Evolutionary conservation across 2,797 vertebrate genomes (phyloP).

Genomic region (Choloepus didactylus): DNA sequence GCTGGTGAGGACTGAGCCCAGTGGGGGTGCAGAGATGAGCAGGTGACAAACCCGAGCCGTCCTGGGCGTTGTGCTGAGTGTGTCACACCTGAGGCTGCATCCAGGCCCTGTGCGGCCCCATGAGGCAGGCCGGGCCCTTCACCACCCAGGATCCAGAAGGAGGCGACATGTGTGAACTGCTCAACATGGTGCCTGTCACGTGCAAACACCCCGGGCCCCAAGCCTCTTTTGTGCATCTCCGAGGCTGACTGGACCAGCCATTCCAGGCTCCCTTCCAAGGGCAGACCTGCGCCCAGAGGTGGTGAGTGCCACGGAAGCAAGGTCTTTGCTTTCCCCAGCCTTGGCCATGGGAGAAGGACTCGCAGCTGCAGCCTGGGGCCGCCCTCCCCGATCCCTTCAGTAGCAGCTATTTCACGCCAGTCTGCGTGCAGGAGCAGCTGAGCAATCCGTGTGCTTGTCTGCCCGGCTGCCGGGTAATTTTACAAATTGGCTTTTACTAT

Average conservation of each 20-base stretch:
- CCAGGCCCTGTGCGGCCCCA: no score
- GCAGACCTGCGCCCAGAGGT: neutral
- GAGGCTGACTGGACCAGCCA: neutral
- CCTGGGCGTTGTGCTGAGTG: neutral
- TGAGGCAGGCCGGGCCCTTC: no score
- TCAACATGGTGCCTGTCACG: neutral
- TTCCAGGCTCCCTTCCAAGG: neutral
- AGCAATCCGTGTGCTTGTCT: neutral
- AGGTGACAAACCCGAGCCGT: fast-evolving
- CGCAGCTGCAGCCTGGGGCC: fast-evolving
- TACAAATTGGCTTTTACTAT: constrained; percentile 50
- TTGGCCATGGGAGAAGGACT: neutral
- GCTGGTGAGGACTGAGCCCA: neutral
- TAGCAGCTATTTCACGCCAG: neutral
- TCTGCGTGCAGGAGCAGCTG: fast-evolving
- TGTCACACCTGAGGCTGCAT: no score
- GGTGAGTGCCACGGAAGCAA: neutral
- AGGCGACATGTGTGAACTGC: neutral
- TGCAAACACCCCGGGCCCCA: neutral
- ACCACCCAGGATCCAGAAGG: neutral
- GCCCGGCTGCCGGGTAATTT: constrained; percentile 26
- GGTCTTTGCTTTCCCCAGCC: neutral
- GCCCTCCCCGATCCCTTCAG: neutral
- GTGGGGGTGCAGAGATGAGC: neutral
- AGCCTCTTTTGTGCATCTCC: fast-evolving